Percentiles rank a stretch among this genome's conserved stretches.
Conservation (phyloP, 1,140 invertebrate genomes). For the Trichogramma pretiosum region DNA sequence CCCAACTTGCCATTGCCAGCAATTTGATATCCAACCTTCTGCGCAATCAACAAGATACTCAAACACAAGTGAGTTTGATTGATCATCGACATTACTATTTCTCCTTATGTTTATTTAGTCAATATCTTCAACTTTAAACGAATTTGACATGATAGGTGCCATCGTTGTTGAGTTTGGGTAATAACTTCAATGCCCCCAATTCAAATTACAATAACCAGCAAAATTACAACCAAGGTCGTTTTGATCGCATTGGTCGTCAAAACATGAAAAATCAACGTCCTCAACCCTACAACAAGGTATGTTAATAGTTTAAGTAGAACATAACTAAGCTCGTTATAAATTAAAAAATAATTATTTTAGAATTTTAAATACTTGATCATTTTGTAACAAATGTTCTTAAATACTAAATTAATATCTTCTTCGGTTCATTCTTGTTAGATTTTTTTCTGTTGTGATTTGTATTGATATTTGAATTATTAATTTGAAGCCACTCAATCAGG, state of each 20-base stretch:
- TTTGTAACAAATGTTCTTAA: no score
- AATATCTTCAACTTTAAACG: neutral
- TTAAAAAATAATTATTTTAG: no score
- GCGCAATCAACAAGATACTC: conserved; percentile 40
- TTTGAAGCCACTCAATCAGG: no score
- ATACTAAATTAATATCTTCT: no score
- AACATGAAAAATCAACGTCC: conserved; percentile 39
- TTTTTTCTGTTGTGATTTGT: no score
- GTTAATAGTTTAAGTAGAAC: no score
- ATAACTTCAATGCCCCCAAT: conserved; percentile 35
- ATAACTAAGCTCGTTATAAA: no score
- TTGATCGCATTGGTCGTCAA: conserved; percentile 33
- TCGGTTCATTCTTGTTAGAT: no score
- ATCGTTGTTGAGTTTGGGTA: conserved; percentile 41
- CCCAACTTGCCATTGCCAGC: conserved; percentile 44
- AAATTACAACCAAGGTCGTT: conserved; percentile 36
- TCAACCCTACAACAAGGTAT: conserved; percentile 47
- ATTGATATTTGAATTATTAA: no score
- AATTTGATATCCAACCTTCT: conserved; percentile 43
- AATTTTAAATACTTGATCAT: no score
- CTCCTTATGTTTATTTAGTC: no score
- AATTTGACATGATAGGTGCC: conserved; percentile 26
- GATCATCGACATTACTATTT: no score
- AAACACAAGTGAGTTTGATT: conserved; percentile 33
- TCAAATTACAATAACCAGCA: conserved; percentile 38